Conservation (phyloP, 2,113 vertebrate species). For the Camelus bactrianus region DNA sequence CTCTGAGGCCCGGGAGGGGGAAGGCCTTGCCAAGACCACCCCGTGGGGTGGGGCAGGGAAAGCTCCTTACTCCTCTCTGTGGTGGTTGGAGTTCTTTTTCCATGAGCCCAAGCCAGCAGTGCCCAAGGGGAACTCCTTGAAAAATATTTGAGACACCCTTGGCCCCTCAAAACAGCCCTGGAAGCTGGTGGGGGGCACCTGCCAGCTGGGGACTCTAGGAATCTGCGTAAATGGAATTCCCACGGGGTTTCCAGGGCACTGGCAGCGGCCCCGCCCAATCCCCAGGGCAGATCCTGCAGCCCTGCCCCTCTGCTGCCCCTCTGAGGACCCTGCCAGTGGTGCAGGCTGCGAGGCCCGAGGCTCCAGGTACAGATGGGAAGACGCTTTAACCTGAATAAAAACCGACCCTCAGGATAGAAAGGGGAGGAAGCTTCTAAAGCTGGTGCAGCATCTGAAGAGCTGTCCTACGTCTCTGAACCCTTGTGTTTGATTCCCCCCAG, state of each 20-base stretch:
- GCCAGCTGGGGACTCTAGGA: not conserved
- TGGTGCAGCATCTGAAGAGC: not conserved
- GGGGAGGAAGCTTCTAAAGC: not conserved
- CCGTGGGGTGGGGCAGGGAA: too few relatives aligned
- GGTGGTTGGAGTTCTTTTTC: not conserved
- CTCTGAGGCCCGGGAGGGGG: not conserved
- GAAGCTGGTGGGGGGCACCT: not conserved
- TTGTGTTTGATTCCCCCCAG: not conserved
- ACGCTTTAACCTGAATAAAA: not conserved
- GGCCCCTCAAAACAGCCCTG: not conserved
- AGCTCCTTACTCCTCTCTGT: not conserved
- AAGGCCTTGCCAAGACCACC: not conserved
- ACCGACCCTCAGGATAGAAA: too few relatives aligned
- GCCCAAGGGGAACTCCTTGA: not conserved
- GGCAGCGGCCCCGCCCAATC: rapidly evolving
- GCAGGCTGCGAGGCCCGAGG: not conserved
- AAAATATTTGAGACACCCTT: not conserved
- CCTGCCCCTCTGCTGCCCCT: not conserved
- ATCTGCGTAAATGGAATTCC: not conserved
- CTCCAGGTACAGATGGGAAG: too few relatives aligned
- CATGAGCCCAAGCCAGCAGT: not conserved
- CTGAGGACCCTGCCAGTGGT: not conserved
- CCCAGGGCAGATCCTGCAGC: rapidly evolving
- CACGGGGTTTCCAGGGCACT: not conserved
- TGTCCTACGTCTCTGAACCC: not conserved